Evolutionary conservation across 1,140 invertebrate species (phyloP).

Genomic region (Leptopilina clavipes): DNA sequence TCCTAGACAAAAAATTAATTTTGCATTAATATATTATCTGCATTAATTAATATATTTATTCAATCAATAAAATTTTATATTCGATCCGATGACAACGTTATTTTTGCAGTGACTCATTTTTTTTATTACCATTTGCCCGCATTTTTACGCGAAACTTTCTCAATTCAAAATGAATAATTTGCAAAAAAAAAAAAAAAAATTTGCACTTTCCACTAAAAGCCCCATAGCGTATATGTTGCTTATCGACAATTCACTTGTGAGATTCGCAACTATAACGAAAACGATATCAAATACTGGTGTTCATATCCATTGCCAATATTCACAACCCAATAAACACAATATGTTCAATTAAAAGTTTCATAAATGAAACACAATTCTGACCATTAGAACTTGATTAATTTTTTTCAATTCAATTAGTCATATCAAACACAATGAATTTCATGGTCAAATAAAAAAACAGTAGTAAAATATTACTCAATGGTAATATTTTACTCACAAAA

Average conservation of each 20-base stretch:
- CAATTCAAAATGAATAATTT: conserved; percentile 5
- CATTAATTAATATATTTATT: no score
- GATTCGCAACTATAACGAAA: conserved; percentile 3
- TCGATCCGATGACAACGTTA: no score
- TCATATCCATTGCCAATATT: neutral
- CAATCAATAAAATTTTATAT: no score
- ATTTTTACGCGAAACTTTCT: neutral
- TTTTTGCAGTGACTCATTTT: neutral
- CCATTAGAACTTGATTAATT: neutral
- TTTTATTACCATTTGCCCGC: neutral
- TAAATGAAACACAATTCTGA: neutral
- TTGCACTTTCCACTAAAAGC: neutral
- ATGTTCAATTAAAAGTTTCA: neutral
- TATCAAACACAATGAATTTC: neutral
- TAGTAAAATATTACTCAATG: no score
- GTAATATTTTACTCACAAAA: no score
- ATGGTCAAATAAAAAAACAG: neutral
- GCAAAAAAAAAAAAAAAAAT: neutral
- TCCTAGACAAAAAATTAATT: no score
- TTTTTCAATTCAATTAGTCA: neutral
- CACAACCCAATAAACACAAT: neutral
- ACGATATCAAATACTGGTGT: neutral
- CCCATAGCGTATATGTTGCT: neutral
- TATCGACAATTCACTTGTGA: conserved; percentile 4
- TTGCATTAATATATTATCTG: no score